Evolutionary conservation across 2,797 vertebrate species (phyloP), one percentile per base, ranked within the genome.

Genomic region (Trematomus bernacchii): DNA sequence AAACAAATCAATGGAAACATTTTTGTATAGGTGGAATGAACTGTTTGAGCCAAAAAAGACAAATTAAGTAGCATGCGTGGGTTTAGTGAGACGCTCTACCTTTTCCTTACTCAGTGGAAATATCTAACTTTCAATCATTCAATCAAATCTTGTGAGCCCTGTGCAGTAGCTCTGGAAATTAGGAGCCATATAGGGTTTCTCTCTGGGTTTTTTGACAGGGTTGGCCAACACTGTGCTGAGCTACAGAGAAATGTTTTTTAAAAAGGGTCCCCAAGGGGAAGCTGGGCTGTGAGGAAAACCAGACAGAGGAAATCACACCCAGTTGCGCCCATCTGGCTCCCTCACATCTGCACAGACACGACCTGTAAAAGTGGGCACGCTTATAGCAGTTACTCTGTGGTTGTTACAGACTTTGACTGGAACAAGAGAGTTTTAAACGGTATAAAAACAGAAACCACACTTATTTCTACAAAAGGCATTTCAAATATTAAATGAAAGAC

Each of bases 281-380:
- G 87, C 93, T 74, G 93, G 93, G 82, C 90, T 90, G 87, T 77
- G 91, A 94, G 94, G 94, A 86, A 93, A 95, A 90, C 86, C 92
- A 92, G 91, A 93, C 91, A 91, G 88, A 91, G 92, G 93, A 93
- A 94, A 93, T 93, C 89, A 90, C 89, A 93, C 92, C 93, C 92
- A 93, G 86, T 89, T 90, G 80, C 59, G 33, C 85, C 84, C 77
- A 91, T 91, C 86, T 91, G 87, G 80, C 77, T 84, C 57, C 43
- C 51, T 76, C 81, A 77, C 86, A 88, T 89, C 80, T 88, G 84
- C 79, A 76, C 61, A 77, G 76, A 86, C 80, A 85, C 79, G 76
- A 90, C 90, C 82, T 84, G 66, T 71, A 85, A 87, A 79, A 76
- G 51, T 52, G 69, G 69, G 87, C 79, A 82, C 30, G 13, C 72